Percentiles rank a stretch among this genome's conserved stretches.
Evolutionary conservation across 2,888 invertebrate genomes (phyloP).

Genomic region (Stegana nigrithorax): DNA sequence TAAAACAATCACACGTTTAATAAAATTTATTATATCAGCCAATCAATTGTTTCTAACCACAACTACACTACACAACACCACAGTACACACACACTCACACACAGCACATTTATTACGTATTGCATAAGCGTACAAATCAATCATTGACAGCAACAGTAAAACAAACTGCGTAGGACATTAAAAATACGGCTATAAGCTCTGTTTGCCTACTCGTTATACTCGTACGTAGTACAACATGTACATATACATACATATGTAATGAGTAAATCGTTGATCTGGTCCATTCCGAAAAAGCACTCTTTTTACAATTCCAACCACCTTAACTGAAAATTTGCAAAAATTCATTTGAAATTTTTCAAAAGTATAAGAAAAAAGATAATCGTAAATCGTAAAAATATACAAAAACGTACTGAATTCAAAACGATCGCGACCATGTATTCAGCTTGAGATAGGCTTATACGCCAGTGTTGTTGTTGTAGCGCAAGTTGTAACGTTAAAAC

Average conservation of each 20-base stretch:
- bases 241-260: slow-evolving; percentile 34
- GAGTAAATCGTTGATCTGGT: slow-evolving; percentile 56
- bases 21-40: neutral
- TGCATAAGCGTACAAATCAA: slow-evolving; percentile 29
- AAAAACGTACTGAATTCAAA: slow-evolving; percentile 56
- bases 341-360: too few species aligned
- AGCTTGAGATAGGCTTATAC: slow-evolving; percentile 9
- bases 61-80: too few species aligned
- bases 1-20: slow-evolving; percentile 6
- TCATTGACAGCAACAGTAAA: neutral
- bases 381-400: neutral
- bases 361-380: slow-evolving; percentile 12
- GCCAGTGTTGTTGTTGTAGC: slow-evolving; percentile 10
- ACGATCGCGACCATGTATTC: slow-evolving; percentile 47
- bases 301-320: slow-evolving; percentile 66
- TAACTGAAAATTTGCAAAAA: slow-evolving; percentile 34
- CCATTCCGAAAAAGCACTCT: slow-evolving; percentile 66
- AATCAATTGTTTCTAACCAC: slow-evolving; percentile 1
- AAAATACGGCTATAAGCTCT: too few species aligned
- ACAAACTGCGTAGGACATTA: too few species aligned
- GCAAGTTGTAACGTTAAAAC: neutral
- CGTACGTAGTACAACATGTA: too few species aligned
- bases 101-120: slow-evolving; percentile 35
- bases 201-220: too few species aligned
- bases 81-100: neutral